These are phyloP conservation scores for Agapornis canus DNA, from an alignment of 2,797 vertebrate species.

Conservation along the genomic window DNA sequence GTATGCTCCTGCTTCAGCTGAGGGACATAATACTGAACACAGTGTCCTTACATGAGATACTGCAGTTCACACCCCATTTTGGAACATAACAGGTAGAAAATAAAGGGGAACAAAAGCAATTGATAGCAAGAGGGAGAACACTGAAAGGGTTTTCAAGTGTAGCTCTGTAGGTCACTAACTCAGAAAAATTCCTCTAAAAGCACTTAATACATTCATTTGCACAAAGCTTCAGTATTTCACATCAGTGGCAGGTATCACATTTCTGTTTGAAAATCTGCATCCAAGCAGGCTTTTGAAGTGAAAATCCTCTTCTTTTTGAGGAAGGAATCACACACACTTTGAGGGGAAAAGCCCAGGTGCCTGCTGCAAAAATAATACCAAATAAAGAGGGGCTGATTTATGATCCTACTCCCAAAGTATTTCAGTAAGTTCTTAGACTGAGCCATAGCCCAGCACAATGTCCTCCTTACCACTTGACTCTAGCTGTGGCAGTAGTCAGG, in stretches of 20 bases:
- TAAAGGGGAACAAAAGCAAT: background rate
- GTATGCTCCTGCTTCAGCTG: background rate
- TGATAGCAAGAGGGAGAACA: background rate
- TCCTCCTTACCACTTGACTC: background rate
- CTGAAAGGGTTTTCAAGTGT: background rate
- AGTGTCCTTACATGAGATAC: background rate
- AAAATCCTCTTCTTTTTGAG: background rate
- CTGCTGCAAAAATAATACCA: background rate
- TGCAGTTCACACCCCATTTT: background rate
- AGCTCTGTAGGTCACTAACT: background rate
- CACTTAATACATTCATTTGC: background rate
- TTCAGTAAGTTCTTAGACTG: background rate
- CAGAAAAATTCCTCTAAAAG: background rate
- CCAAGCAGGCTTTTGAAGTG: background rate
- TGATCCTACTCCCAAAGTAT: background rate
- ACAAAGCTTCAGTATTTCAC: background rate
- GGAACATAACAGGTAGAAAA: background rate
- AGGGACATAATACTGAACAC: background rate
- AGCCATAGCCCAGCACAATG: background rate
- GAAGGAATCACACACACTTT: background rate
- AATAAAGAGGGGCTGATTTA: background rate
- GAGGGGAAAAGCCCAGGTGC: background rate
- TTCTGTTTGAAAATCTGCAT: background rate
- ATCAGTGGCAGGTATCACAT: background rate
- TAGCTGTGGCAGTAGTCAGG: background rate